Percentiles rank a stretch among this genome's conserved stretches.
These are phyloP conservation scores for Uromys caudimaculatus DNA, from an alignment of 2,797 vertebrate species.

Conservation along the genomic window DNA sequence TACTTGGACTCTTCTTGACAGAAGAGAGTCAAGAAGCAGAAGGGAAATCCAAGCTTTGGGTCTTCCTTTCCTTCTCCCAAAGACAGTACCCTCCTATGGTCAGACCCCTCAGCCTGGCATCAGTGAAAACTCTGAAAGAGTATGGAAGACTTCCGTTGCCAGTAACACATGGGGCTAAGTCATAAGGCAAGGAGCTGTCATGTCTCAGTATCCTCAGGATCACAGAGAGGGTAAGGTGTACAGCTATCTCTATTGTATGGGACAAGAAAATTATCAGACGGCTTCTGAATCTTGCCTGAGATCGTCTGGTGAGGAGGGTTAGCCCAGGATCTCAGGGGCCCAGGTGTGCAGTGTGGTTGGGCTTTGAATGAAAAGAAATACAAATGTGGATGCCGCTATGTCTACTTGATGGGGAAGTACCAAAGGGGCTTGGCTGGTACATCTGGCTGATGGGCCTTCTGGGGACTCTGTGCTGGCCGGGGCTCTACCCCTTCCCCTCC, in stretches of 20 bases:
- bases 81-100: too few species aligned
- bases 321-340: background rate
- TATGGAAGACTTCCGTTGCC: background rate
- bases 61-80: background rate
- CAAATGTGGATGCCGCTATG: fast-evolving
- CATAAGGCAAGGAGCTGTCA: background rate
- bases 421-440: background rate
- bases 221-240: too few species aligned
- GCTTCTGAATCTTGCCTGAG: background rate
- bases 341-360: background rate
- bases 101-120: background rate
- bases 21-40: background rate
- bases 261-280: background rate
- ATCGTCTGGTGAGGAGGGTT: background rate
- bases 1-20: background rate
- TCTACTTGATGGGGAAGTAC: background rate
- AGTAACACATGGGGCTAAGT: background rate
- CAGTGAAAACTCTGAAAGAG: background rate
- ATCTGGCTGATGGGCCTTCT: background rate
- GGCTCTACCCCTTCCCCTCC: background rate
- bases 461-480: background rate
- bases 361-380: background rate
- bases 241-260: background rate
- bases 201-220: background rate
- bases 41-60: background rate